These are phyloP conservation scores for Aphelenchoides avenae DNA, from an alignment of 1,140 invertebrate species.

Conservation along the genomic window DNA sequence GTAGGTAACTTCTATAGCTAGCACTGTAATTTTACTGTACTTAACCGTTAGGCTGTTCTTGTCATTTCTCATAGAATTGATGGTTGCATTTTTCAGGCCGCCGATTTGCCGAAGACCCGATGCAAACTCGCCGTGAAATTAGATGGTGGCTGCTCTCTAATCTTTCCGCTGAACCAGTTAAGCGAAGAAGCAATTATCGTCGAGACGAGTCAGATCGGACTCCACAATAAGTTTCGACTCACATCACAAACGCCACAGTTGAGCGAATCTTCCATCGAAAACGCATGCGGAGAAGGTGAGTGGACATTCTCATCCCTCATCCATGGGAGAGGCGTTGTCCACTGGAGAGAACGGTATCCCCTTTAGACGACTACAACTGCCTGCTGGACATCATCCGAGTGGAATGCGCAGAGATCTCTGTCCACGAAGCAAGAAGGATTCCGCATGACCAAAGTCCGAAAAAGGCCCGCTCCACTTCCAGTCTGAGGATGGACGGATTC, in stretches of 20 bases:
- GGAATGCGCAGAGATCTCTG: slow-evolving; percentile 7
- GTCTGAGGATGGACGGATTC: slow-evolving; percentile 9
- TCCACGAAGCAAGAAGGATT: slow-evolving; percentile 11
- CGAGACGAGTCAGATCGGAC: slow-evolving; percentile 16
- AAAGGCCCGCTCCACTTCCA: slow-evolving; percentile 6
- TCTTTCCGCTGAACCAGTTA: slow-evolving; percentile 47
- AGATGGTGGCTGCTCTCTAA: slow-evolving; percentile 14
- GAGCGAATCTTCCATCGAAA: slow-evolving; percentile 28
- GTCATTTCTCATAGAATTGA: too few relatives aligned
- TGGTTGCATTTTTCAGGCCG: slow-evolving; percentile 15
- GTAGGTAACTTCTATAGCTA: too few relatives aligned
- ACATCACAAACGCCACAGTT: slow-evolving; percentile 25
- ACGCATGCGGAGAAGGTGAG: slow-evolving; percentile 17
- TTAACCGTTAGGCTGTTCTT: too few relatives aligned
- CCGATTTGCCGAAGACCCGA: slow-evolving; percentile 30
- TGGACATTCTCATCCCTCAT: not conserved
- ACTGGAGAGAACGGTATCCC: too few relatives aligned
- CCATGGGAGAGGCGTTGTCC: slow-evolving; percentile 1
- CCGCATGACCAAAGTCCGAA: slow-evolving; percentile 5
- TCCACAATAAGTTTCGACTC: slow-evolving; percentile 28
- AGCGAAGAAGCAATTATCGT: slow-evolving; percentile 31
- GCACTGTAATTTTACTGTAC: too few relatives aligned
- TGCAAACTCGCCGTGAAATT: slow-evolving; percentile 34
- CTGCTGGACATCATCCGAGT: slow-evolving; percentile 37
- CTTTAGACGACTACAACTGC: slow-evolving; percentile 41